Evolutionary conservation across 2,797 vertebrate genomes (phyloP).

Genomic region (Distichodus sexfasciatus): DNA sequence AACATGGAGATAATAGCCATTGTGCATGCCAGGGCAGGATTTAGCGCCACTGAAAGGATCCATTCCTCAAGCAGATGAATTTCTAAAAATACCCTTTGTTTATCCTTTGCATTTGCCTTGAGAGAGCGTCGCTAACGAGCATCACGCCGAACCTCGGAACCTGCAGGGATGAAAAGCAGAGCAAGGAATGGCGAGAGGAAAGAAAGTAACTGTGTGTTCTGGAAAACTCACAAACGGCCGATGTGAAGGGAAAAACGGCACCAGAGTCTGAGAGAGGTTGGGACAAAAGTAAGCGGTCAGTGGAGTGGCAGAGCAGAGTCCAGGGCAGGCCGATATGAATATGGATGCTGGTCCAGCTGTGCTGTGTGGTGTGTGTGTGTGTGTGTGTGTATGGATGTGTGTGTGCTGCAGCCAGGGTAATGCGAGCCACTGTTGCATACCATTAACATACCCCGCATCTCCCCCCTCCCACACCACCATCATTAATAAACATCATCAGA

Average conservation of each 20-base stretch:
- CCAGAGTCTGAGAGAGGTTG: background rate
- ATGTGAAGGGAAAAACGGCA: background rate
- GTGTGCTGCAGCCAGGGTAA: conserved; percentile 59
- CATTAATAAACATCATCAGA: conserved; percentile 82
- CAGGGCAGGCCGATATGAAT: conserved; percentile 48
- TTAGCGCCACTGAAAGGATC: background rate
- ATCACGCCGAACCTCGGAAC: background rate
- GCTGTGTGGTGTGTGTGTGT: conserved; percentile 56
- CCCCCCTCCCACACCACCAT: conserved; percentile 49
- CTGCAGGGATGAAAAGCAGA: background rate
- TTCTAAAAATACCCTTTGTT: background rate
- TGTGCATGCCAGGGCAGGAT: no score
- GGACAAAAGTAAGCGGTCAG: background rate
- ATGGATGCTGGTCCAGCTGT: conserved; percentile 63
- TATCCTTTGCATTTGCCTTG: background rate
- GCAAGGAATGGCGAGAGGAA: background rate
- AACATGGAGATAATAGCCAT: background rate
- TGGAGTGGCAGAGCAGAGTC: background rate
- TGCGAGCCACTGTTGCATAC: conserved; percentile 63
- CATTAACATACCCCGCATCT: conserved; percentile 58
- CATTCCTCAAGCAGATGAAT: background rate
- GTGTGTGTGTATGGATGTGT: conserved; percentile 52
- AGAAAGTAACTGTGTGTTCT: background rate
- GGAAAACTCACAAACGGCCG: background rate
- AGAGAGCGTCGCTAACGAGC: background rate